phyloP scores from a whole-genome alignment of 2,888 invertebrate genomes.

The Agrochola litura region DNA sequence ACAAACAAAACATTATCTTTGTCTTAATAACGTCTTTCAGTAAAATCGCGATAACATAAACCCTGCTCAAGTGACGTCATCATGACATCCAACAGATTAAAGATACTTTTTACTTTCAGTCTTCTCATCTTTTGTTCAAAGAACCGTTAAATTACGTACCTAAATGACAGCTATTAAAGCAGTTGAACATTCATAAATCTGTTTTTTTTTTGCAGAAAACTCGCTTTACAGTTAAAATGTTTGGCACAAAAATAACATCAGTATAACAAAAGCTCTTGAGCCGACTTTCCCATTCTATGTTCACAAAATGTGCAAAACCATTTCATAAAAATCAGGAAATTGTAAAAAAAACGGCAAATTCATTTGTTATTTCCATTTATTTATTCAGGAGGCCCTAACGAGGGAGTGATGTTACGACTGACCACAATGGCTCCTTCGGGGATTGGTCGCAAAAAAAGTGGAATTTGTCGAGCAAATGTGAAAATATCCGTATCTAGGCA shows the following conservation, averaged over 20 bases:
- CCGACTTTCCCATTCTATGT: not conserved
- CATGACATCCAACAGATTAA: slow-evolving; percentile 12
- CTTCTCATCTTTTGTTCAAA: slow-evolving; percentile 26
- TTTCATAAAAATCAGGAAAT: not conserved
- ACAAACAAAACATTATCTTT: slow-evolving; percentile 5
- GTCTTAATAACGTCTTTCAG: not conserved
- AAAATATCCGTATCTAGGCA: slow-evolving; percentile 13
- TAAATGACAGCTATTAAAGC: slow-evolving; percentile 33
- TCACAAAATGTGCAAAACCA: not conserved
- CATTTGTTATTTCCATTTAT: slow-evolving; percentile 1
- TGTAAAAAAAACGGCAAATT: not conserved
- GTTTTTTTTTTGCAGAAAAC: slow-evolving; percentile 1
- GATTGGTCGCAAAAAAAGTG: slow-evolving; percentile 29
- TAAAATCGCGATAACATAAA: slow-evolving; percentile 11
- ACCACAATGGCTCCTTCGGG: slow-evolving; percentile 23
- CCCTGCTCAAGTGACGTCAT: slow-evolving; percentile 21
- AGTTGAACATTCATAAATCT: slow-evolving; percentile 21
- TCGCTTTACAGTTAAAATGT: slow-evolving; percentile 4
- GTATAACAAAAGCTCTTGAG: not conserved
- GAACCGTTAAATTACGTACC: slow-evolving; percentile 6
- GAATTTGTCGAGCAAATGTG: slow-evolving; percentile 41
- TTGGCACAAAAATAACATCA: not conserved
- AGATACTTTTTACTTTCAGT: slow-evolving; percentile 23
- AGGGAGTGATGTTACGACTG: slow-evolving; percentile 17
- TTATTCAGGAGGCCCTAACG: slow-evolving; percentile 13